Conservation (phyloP, 2,113 vertebrate genomes). For the Bos indicus region DNA sequence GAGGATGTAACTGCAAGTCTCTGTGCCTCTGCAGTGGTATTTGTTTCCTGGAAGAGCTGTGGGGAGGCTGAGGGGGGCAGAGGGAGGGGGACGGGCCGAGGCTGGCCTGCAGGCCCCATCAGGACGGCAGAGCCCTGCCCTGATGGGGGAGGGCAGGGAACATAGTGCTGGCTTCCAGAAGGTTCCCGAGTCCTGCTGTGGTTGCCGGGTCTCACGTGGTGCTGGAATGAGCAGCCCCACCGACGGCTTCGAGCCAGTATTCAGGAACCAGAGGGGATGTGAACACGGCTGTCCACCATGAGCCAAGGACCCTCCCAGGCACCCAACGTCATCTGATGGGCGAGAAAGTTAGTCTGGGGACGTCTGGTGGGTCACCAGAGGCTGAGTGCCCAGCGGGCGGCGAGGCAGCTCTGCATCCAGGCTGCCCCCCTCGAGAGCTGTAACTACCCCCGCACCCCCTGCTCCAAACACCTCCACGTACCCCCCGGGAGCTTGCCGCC, state of each 20-base stretch:
- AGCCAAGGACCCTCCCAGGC: not conserved
- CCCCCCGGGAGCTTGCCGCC: fast-evolving
- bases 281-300: not conserved
- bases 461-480: fast-evolving
- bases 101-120: not conserved
- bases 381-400: fast-evolving
- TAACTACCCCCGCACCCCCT: not conserved
- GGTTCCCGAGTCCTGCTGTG: not conserved
- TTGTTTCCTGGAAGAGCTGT: no score
- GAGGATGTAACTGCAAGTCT: not conserved
- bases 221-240: not conserved
- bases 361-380: fast-evolving
- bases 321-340: not conserved
- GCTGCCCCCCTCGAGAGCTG: not conserved
- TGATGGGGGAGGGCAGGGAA: fast-evolving
- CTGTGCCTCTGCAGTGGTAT: not conserved
- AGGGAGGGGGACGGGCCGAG: not conserved
- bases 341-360: fast-evolving
- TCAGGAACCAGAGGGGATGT: fast-evolving
- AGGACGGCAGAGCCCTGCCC: not conserved
- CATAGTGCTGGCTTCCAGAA: not conserved
- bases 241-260: fast-evolving
- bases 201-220: fast-evolving
- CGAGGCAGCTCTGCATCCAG: no score
- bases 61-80: not conserved